These are phyloP conservation scores for Trematomus bernacchii DNA, from an alignment of 2,797 vertebrate species.

Conservation along the genomic window DNA sequence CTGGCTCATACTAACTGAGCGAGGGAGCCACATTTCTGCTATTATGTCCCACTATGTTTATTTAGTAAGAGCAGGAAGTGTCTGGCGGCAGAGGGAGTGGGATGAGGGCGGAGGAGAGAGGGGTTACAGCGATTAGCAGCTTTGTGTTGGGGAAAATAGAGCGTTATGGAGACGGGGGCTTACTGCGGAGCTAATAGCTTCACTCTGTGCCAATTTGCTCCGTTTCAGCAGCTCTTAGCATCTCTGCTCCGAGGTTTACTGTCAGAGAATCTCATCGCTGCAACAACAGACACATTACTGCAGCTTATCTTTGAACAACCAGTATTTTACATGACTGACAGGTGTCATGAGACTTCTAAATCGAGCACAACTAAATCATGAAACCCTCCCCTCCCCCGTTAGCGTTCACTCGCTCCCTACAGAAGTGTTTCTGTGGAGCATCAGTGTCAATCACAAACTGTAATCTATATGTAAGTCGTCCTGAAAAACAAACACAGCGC, in stretches of 20 bases:
- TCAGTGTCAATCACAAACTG: constrained; percentile 66
- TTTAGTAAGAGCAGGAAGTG: constrained; percentile 56
- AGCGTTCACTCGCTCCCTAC: constrained; percentile 7
- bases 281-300: constrained; percentile 42
- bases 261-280: constrained; percentile 28
- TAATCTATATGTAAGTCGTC: constrained; percentile 70
- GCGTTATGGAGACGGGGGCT: constrained; percentile 51
- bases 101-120: constrained; percentile 59
- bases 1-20: constrained; percentile 44
- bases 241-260: constrained; percentile 25
- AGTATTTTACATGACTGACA: constrained; percentile 56
- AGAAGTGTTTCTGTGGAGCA: constrained; percentile 36
- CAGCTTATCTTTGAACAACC: constrained; percentile 46
- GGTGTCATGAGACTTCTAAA: constrained; percentile 56
- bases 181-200: constrained; percentile 43
- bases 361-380: constrained; percentile 36
- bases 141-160: constrained; percentile 52
- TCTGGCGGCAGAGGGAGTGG: constrained; percentile 46
- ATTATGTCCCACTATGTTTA: constrained; percentile 62
- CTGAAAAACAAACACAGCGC: constrained; percentile 54
- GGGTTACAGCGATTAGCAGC: constrained; percentile 63
- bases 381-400: constrained; percentile 13
- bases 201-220: constrained; percentile 18
- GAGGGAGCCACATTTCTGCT: constrained; percentile 49
- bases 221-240: constrained; percentile 22